These are phyloP conservation scores for Hymenopus coronatus DNA, from an alignment of 2,888 invertebrate species.

Conservation along the genomic window DNA sequence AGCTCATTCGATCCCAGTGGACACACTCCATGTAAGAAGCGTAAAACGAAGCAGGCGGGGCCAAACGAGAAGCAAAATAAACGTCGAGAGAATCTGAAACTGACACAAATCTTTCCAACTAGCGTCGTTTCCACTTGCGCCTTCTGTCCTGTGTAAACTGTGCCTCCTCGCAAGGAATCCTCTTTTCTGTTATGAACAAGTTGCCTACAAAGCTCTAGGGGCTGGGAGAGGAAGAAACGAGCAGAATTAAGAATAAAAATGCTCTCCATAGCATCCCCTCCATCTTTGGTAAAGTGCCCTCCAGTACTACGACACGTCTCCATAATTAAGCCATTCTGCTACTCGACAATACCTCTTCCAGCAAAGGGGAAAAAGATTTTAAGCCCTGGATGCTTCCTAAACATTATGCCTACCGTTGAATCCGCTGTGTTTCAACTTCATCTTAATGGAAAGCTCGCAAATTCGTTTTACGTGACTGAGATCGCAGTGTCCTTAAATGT, in stretches of 20 bases:
- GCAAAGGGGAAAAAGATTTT: background rate
- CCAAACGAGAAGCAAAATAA: too few species aligned
- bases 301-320: background rate
- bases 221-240: background rate
- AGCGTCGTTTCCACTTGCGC: background rate
- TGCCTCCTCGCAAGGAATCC: background rate
- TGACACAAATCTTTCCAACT: too few species aligned
- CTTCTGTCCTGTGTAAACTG: too few species aligned
- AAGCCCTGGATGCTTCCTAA: background rate
- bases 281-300: background rate
- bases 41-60: too few species aligned
- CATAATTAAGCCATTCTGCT: background rate
- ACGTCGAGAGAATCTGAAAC: too few species aligned
- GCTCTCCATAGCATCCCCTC: background rate
- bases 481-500: too few species aligned
- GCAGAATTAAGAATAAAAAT: background rate
- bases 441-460: too few species aligned
- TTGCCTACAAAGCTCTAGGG: background rate
- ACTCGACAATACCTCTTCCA: background rate
- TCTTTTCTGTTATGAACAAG: background rate
- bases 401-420: background rate
- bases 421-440: background rate
- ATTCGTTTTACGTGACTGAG: too few species aligned
- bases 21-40: too few species aligned
- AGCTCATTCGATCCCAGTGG: too few species aligned